These are phyloP conservation scores for Columbina picui DNA, from an alignment of 2,113 vertebrate genomes.

Conservation along the genomic window DNA sequence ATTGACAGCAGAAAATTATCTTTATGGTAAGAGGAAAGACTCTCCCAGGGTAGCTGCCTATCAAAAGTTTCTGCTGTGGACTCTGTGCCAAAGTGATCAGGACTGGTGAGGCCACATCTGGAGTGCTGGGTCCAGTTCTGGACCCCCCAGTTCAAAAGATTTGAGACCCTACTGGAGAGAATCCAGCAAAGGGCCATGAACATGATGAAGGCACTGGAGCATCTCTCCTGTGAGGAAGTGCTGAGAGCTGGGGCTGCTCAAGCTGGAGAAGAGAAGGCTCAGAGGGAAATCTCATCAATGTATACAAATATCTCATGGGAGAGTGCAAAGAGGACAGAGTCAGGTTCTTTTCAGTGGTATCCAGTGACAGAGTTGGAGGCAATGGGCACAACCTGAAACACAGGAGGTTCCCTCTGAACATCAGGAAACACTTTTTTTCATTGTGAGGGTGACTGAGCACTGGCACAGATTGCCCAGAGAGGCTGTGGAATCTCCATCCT, in stretches of 20 bases:
- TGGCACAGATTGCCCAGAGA: not conserved
- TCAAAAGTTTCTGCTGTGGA: not conserved
- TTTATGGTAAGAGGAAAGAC: not conserved
- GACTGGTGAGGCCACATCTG: not conserved
- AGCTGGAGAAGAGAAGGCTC: not conserved
- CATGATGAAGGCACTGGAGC: not conserved
- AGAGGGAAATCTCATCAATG: not conserved
- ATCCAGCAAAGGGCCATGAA: not conserved
- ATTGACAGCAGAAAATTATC: not conserved
- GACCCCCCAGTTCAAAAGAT: not conserved
- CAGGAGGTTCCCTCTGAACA: not conserved
- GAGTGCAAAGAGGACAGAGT: fast-evolving
- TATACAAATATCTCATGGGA: not conserved
- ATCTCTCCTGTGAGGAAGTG: not conserved
- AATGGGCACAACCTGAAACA: fast-evolving
- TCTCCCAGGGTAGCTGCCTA: not conserved
- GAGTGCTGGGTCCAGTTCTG: not conserved
- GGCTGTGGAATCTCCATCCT: not conserved
- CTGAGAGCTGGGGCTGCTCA: not conserved
- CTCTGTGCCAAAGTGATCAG: not conserved
- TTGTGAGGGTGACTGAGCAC: not conserved
- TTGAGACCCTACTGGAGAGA: not conserved
- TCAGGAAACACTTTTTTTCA: not conserved
- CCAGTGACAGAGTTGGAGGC: not conserved
- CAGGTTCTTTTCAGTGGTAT: not conserved